Evolutionary conservation across 2,888 invertebrate species (phyloP), one percentile per base, ranked within the genome.

Genomic region (Caenorhabditis sinica): DNA sequence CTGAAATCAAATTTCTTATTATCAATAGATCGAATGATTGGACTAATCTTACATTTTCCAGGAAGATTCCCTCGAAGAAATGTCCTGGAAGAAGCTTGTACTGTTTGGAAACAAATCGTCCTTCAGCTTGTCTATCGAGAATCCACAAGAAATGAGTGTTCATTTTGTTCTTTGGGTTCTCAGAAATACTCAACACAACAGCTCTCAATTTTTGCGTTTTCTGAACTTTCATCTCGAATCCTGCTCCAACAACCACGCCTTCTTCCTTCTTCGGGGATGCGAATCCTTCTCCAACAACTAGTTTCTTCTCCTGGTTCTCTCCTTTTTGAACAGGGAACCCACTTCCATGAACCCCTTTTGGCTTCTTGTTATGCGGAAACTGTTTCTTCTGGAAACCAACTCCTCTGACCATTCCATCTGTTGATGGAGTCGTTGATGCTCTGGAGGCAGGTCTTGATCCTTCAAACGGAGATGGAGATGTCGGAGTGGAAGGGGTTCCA

Each of bases 71-170:
- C 11, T 53, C 40, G 5, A 53, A 53, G 30, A 51, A 68, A 36
- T 68, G 68, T 13, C 53, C 53, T 36, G 33, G 68, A 5, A 2
- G n/a, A 13, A 68, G 36, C 30, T 71, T 56, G 28, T 40, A 28
- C 8, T 71, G n/a, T n/a, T 71, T 71, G 2, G 40, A 43, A 20
- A 68, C 36, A 25, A 51, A 68, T 23, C 68, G 20, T 4, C 68
- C 68, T 68, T 68, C 68, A 28, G 73, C 49, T 25, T 73, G 60
- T 36, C 25, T 61, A 20, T 73, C 61, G 20, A 73, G 36, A 51
- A 61, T 73, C 73, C 73, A 73, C 33, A 61, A 33, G 23, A 20
- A 73, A 25, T 73, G 61, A 49, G 71, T 72, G 23, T 60, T 49
- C n/a, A 25, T 6, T 5, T 15, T 20, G 9, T 49, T 61, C 23